phyloP scores from a whole-genome alignment of 2,113 vertebrate species.

The Apaloderma vittatum region DNA sequence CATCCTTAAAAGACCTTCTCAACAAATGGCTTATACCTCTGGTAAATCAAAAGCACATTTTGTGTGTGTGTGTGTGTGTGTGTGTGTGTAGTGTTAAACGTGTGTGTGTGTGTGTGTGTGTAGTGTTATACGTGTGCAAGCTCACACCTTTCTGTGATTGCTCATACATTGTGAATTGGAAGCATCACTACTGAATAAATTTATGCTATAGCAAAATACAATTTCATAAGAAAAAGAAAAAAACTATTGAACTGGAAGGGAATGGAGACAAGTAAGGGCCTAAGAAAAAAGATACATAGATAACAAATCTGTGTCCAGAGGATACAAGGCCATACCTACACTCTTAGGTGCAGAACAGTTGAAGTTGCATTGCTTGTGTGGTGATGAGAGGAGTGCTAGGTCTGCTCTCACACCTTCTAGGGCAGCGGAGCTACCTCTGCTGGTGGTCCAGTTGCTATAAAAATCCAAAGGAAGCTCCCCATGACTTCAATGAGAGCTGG shows the following conservation, averaged over 20 bases:
- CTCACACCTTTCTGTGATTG: constrained; percentile 35
- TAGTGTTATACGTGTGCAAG: constrained; percentile 45
- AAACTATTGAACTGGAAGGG: constrained; percentile 66
- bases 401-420: neutral
- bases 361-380: constrained; percentile 24
- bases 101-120: neutral
- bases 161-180: constrained; percentile 58
- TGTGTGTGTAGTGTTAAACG: constrained; percentile 15
- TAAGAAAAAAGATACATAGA: neutral
- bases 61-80: neutral
- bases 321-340: constrained; percentile 36
- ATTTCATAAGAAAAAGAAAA: constrained; percentile 46
- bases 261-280: constrained; percentile 65
- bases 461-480: neutral
- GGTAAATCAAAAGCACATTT: constrained; percentile 12
- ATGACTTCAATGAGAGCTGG: neutral
- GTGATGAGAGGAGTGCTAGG: neutral
- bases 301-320: constrained; percentile 33
- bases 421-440: neutral
- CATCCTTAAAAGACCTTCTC: constrained; percentile 3
- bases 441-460: neutral
- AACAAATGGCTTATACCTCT: neutral
- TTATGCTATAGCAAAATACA: constrained; percentile 68
- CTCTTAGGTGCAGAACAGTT: neutral
- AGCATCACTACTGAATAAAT: constrained; percentile 56